Base-by-base conservation (phyloP, 2,113 vertebrate species). In the Proteles cristata region DNA sequence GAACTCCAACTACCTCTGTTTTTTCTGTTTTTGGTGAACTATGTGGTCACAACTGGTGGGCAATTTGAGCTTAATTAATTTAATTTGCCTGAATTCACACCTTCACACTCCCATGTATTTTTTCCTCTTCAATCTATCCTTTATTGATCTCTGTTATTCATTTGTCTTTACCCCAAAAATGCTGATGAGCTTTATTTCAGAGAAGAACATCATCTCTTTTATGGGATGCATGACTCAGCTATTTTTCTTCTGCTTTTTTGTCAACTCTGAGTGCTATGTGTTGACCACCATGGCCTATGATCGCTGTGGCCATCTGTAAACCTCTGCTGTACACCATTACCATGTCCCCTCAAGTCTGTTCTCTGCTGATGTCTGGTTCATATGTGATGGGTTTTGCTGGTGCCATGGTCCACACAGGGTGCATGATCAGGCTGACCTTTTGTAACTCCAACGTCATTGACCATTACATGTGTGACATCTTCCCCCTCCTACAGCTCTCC, bases 391-490 rank as follows among this genome's bases (percentile, higher is more conserved):
- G 79, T 0, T 48, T 98, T 25, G 23, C 81, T 35, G 79, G 55
- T 45, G 85, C 77, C 12, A 25, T 71, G 35, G 63, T 92, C 15
- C 83, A 95, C 65, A 81, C 53, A 28, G 66, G 86, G 2, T 91
- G n/a, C 7, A 84, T 96, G 45, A 26, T 79, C 1, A 89, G 68
- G 2, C 43, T 98, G 28, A 61, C 8, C 7, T 97, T 98, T 68
- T 98, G 97, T 91, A 79, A 81, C 14, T 89, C 81, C 31, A 92
- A 61, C 0, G 3, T 93, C 23, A 83, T 97, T 12, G 82, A 97
- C 48, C 94, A 97, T 39, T 98, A 97, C 17, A 90, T 97, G 73
- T 98, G 98, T 68, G 98, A 98, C 43, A 98, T 98, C 0, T 96
- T 98, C 50, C 97, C 96, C 0, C 85, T 98, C 39, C 92, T 98